Evolutionary conservation across 2,797 vertebrate species (phyloP), one percentile per base, ranked within the genome.

Genomic region (Phrynocephalus vlangalii): DNA sequence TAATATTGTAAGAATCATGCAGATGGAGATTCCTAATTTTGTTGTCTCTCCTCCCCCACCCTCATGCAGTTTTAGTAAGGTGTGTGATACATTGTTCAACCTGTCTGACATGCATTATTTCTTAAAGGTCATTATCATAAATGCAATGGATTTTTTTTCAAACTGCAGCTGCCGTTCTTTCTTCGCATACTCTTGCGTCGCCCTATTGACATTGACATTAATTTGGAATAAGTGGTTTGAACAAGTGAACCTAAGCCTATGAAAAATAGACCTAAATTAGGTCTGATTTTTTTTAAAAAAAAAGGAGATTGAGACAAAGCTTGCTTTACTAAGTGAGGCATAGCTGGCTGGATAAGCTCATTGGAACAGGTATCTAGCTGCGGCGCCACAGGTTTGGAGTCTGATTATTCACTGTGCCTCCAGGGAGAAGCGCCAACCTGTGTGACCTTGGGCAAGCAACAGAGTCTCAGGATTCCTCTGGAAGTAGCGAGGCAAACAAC

Each of bases 201-300:
- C n/a, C 73, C 18, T 11, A 38, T 5, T 86, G 18, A 73, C 28
- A 30, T 3, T 86, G 78, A 73, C 22, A 66, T 73, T 82, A 67
- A 87, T 85, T 82, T 87, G 71, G 52, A 18, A 48, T 72, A 82
- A 82, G 71, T 87, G 44, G 28, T 68, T 72, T 26, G 48, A 52
- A 68, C 78, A 68, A 18, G 76, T 76, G 38, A 87, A 28, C 28
- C 16, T 30, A 33, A 38, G 50, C 33, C 50, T 33, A 13, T 81
- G 56, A 76, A 81, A 86, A 72, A 86, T 60, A 86, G 16, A n/a
- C 26, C 18, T 86, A 50, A 84, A 56, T 6, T 33, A 85, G 89
- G 7, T 50, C 50, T 82, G 11, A 52, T 67, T 48, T 91, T 56
- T 56, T 56, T 56, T 56, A 1, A 1, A 10, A 52, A 56, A 56